phyloP scores from a whole-genome alignment of 2,113 vertebrate species.

The Pipra filicauda region DNA sequence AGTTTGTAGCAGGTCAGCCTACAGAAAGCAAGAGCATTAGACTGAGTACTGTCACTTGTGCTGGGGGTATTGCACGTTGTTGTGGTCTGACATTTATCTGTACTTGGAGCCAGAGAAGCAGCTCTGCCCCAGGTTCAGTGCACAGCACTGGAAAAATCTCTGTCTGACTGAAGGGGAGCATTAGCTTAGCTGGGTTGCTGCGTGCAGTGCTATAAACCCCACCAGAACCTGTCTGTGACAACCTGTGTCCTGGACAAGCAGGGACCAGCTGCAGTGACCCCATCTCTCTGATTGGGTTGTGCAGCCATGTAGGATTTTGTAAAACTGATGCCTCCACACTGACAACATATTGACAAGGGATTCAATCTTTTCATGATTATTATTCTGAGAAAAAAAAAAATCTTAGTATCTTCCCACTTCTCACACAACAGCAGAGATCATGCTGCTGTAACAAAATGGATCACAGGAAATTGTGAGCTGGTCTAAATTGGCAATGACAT shows the following conservation, averaged over 20 bases:
- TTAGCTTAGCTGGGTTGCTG: background rate
- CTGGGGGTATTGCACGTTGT: background rate
- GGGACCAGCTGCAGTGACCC: background rate
- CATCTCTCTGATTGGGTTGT: background rate
- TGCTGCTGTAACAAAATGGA: background rate
- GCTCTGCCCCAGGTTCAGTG: background rate
- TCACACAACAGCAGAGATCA: background rate
- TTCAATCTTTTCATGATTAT: background rate
- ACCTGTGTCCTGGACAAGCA: background rate
- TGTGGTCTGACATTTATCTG: background rate
- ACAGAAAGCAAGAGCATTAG: background rate
- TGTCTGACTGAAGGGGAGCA: rapidly evolving
- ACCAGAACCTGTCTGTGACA: background rate
- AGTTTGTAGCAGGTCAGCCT: background rate
- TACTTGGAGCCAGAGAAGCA: background rate
- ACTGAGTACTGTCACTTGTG: background rate
- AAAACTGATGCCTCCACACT: background rate
- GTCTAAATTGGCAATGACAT: background rate
- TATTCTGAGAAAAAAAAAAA: background rate
- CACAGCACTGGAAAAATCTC: background rate
- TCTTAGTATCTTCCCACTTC: background rate
- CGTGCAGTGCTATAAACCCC: background rate
- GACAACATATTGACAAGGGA: background rate
- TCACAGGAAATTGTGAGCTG: background rate
- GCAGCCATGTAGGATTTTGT: background rate